Conservation (phyloP, 1,140 invertebrate species). For the Drosophila lowei region DNA sequence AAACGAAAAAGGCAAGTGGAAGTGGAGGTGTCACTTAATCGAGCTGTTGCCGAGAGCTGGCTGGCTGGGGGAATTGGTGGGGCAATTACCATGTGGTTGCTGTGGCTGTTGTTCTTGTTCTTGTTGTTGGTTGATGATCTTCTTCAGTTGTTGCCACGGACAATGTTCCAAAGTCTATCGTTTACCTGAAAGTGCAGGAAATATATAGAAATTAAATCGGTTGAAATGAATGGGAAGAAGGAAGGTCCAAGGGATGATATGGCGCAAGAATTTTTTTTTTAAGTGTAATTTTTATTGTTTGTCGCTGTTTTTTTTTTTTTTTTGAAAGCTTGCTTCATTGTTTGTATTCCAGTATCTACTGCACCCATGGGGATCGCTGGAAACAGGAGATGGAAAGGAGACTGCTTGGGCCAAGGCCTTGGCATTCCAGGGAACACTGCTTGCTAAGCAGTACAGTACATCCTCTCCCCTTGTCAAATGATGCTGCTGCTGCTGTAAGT, state of each 20-base stretch:
- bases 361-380: too few species aligned
- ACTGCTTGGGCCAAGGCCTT: too few species aligned
- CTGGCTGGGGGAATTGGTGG: slow-evolving; percentile 17
- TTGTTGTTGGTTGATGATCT: background rate
- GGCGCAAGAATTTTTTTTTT: too few species aligned
- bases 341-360: too few species aligned
- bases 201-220: slow-evolving; percentile 14
- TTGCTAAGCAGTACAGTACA: too few species aligned
- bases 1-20: slow-evolving; percentile 72
- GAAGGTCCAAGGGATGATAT: too few species aligned
- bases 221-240: background rate
- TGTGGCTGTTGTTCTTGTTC: too few species aligned
- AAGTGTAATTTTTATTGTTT: background rate
- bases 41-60: slow-evolving; percentile 6
- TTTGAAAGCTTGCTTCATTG: too few species aligned
- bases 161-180: background rate
- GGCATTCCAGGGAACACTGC: too few species aligned
- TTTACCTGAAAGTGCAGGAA: slow-evolving; percentile 22
- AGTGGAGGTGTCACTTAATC: slow-evolving; percentile 58
- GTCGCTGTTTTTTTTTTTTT: too few species aligned
- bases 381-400: too few species aligned
- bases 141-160: slow-evolving; percentile 1
- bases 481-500: slow-evolving; percentile 5
- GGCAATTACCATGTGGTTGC: slow-evolving; percentile 64
- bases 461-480: background rate